These are phyloP conservation scores for Scophthalmus maximus DNA, from an alignment of 2,113 vertebrate genomes.

Conservation along the genomic window DNA sequence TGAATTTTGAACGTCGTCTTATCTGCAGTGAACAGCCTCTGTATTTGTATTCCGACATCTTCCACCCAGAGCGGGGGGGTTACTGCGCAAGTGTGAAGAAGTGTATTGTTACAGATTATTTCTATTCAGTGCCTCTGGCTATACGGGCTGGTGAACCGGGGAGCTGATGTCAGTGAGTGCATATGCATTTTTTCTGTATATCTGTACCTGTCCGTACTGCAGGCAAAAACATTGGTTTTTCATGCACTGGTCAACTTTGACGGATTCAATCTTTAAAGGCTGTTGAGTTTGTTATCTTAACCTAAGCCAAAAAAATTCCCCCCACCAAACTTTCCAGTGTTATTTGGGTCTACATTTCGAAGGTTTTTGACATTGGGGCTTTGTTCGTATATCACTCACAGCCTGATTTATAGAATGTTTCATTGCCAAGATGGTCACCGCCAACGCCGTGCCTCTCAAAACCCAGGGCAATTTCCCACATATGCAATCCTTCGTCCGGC, in stretches of 20 bases:
- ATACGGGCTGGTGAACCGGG: background rate
- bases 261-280: no score
- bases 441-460: no score
- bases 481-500: no score
- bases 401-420: background rate
- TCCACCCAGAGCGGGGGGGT: background rate
- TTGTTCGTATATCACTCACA: background rate
- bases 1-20: constrained; percentile 19
- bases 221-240: background rate
- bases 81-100: background rate
- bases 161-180: constrained; percentile 6
- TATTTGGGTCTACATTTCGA: background rate
- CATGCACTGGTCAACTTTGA: no score
- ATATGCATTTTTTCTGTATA: constrained; percentile 2
- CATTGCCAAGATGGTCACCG: background rate
- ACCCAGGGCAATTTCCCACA: no score
- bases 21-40: background rate
- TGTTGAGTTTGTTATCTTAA: background rate
- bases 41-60: background rate
- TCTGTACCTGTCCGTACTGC: constrained; percentile 7
- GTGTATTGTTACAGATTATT: constrained; percentile 12
- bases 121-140: constrained; percentile 10
- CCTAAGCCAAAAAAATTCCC: background rate
- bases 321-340: background rate
- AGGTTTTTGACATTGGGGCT: background rate